Base-by-base conservation (phyloP, 1,140 invertebrate species). In the Hyles euphorbiae region DNA sequence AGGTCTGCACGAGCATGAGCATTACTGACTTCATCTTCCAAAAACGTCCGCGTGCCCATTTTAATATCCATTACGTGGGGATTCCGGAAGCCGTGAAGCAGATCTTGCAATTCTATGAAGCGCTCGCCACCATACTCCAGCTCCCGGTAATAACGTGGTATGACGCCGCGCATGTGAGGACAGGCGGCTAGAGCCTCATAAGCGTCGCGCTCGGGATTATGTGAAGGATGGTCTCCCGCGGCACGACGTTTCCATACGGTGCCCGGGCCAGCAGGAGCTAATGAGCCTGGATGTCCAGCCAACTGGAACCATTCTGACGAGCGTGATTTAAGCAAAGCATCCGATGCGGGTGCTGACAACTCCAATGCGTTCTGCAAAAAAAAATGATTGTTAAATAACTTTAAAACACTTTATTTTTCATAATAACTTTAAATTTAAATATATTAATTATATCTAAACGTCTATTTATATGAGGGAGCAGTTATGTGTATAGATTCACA, bases 41-140 rank as follows among this genome's bases (percentile, higher is more conserved):
- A 90, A 80, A 99, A 99, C 7, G 98, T 99, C 59, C 96, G 91
- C 0, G 94, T 95, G 10, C 97, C 97, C 91, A 98, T 95, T 90
- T 98, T 98, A 46, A 98, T 95, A 80, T 98, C 97, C 93, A 98
- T 97, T 1, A 98, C 95, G 67, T 95, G 93, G 0, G 96, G 96
- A 82, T 97, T 95, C 65, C 93, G 89, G 82, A 97, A 97, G 45
- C 95, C 94, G 65, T 95, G 94, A 11, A 98, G 81, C 3, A 98
- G 89, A 82, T 98, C 96, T 88, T 97, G 95, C 52, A 98, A 92
- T 85, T 98, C 96, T 63, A 98, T 97, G 78, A 96, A 98, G 46
- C 93, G 93, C 75, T 98, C 96, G 6, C 94, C 94, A 61, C 95
- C 93, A 78, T 97, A 95, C 68, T 95, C 93, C 11, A 97, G 94